These are phyloP conservation scores for Xiphorhynchus erythropygius DNA, from an alignment of 2,797 vertebrate genomes.

Conservation along the genomic window DNA sequence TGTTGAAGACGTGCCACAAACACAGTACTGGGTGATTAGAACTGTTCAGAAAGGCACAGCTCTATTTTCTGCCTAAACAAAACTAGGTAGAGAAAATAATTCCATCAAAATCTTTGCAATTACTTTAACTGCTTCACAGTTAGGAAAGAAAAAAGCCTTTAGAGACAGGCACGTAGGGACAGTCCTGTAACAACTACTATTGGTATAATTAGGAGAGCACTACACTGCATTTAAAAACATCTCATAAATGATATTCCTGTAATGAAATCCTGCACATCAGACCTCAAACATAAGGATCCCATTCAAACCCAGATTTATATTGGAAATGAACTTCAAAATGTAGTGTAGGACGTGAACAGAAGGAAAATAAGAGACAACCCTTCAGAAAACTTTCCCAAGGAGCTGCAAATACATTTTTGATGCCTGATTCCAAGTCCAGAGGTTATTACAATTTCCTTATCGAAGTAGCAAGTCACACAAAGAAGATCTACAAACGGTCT, in stretches of 20 bases:
- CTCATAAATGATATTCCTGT: fast-evolving
- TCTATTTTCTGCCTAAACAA: neutral
- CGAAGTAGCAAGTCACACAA: fast-evolving
- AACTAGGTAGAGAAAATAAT: neutral
- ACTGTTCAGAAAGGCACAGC: neutral
- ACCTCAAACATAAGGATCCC: neutral
- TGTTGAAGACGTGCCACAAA: neutral
- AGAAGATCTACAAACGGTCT: neutral
- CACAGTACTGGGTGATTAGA: fast-evolving
- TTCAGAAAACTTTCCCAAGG: neutral
- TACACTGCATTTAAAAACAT: neutral
- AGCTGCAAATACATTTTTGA: neutral
- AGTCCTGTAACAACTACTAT: neutral
- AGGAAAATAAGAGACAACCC: neutral
- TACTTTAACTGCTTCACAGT: neutral
- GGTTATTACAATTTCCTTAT: neutral
- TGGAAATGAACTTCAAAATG: neutral
- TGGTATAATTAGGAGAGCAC: neutral
- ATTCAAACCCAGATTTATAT: neutral
- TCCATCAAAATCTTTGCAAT: neutral
- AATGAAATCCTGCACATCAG: neutral
- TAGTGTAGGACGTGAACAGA: neutral
- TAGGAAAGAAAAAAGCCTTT: neutral
- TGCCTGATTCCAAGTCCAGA: neutral
- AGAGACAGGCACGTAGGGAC: neutral